Percentiles rank a stretch among this genome's conserved stretches.
Evolutionary conservation across 2,797 vertebrate genomes (phyloP).

Genomic region (Astyanax mexicanus): DNA sequence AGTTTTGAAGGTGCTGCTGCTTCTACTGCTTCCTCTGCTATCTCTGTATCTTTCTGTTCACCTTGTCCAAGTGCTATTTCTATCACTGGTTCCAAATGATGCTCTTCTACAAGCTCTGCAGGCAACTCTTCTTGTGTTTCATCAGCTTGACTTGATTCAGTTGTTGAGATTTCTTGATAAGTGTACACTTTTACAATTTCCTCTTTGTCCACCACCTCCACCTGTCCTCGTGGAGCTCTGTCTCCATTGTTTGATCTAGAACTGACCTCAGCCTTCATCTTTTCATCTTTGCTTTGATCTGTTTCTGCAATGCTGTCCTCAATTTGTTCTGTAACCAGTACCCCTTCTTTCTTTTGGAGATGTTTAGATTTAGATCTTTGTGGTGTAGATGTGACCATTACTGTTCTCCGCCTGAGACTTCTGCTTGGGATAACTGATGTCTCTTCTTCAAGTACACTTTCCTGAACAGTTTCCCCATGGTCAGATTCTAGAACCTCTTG

Average conservation of each 20-base stretch:
- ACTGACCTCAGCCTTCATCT: no score
- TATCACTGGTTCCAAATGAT: background rate
- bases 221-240: no score
- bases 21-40: no score
- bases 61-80: background rate
- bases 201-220: no score
- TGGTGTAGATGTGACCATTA: constrained; percentile 24
- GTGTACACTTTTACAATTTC: no score
- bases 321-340: background rate
- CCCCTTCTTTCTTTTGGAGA: background rate
- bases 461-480: background rate
- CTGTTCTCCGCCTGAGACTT: constrained; percentile 31
- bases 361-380: constrained; percentile 28
- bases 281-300: no score
- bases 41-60: background rate
- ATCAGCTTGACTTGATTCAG: no score
- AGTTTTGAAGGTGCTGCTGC: background rate
- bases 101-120: background rate
- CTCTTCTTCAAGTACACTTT: background rate
- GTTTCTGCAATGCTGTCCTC: background rate
- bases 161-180: no score
- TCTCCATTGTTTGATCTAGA: no score
- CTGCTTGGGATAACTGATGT: background rate
- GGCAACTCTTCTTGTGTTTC: background rate
- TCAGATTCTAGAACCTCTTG: background rate